Evolutionary conservation across 1,140 invertebrate species (phyloP).

Genomic region (Solenopsis invicta): DNA sequence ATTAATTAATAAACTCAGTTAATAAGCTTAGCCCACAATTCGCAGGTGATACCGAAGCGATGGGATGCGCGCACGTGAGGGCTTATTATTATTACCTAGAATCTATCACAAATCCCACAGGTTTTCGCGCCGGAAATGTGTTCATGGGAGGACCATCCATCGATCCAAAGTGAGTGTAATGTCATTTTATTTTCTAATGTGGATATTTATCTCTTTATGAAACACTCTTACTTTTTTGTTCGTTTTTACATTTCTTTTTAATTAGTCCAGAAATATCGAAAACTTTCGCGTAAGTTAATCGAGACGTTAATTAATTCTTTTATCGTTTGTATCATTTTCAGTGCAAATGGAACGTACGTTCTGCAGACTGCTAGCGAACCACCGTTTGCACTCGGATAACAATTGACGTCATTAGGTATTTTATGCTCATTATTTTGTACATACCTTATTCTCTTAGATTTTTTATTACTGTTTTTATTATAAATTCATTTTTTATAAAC

Average conservation of each 20-base stretch:
- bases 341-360: background rate
- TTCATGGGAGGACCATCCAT: background rate
- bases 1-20: background rate
- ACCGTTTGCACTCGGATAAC: slow-evolving; percentile 34
- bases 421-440: background rate
- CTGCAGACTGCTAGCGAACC: slow-evolving; percentile 8
- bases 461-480: background rate
- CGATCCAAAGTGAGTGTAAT: slow-evolving; percentile 6
- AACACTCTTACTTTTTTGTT: background rate
- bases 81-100: background rate
- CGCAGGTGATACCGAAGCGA: background rate
- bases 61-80: background rate
- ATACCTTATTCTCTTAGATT: slow-evolving; percentile 7
- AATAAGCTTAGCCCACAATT: background rate
- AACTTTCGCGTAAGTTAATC: background rate
- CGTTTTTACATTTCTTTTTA: background rate
- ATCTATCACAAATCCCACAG: background rate
- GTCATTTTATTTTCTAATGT: background rate
- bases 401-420: background rate
- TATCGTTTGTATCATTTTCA: slow-evolving; percentile 13
- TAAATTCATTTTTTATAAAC: background rate
- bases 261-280: background rate
- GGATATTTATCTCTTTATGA: background rate
- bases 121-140: background rate
- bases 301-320: background rate